phyloP scores from a whole-genome alignment of 1,140 invertebrate species.

The Triops longicaudatus region DNA sequence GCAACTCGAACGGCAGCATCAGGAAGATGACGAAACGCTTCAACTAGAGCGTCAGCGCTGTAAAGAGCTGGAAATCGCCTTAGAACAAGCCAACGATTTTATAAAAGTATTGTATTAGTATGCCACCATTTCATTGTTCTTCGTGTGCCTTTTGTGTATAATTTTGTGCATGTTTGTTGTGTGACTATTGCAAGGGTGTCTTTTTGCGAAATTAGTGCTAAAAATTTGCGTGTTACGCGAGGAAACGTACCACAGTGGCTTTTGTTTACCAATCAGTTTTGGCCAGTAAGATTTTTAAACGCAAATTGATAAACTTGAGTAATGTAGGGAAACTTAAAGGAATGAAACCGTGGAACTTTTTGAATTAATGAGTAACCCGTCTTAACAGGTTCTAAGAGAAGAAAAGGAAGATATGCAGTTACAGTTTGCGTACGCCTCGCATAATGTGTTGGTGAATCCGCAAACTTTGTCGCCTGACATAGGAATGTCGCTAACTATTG shows the following conservation, averaged over 20 bases:
- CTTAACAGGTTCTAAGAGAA: background rate
- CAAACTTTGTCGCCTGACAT: background rate
- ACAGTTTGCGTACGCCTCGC: background rate
- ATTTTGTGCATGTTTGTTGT: too few species aligned
- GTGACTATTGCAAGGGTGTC: too few species aligned
- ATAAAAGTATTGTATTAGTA: background rate
- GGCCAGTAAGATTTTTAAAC: too few species aligned
- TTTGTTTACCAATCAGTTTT: too few species aligned
- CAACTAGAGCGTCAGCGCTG: background rate
- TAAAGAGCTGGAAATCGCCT: background rate
- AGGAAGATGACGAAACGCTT: background rate
- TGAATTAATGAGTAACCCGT: too few species aligned
- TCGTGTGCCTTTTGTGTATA: too few species aligned
- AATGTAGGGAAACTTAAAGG: too few species aligned
- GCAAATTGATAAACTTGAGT: too few species aligned
- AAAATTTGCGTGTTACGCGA: too few species aligned
- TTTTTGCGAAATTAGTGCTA: too few species aligned
- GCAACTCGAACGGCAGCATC: background rate
- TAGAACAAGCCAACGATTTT: conserved; percentile 1
- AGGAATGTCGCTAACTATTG: background rate
- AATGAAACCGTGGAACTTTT: too few species aligned
- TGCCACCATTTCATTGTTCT: background rate
- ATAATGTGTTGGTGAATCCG: background rate
- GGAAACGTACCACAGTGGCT: too few species aligned
- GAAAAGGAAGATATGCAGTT: conserved; percentile 1